Evolutionary conservation across 1,140 invertebrate species (phyloP), one percentile per base, ranked within the genome.

Genomic region (Drosophila micromelanica): DNA sequence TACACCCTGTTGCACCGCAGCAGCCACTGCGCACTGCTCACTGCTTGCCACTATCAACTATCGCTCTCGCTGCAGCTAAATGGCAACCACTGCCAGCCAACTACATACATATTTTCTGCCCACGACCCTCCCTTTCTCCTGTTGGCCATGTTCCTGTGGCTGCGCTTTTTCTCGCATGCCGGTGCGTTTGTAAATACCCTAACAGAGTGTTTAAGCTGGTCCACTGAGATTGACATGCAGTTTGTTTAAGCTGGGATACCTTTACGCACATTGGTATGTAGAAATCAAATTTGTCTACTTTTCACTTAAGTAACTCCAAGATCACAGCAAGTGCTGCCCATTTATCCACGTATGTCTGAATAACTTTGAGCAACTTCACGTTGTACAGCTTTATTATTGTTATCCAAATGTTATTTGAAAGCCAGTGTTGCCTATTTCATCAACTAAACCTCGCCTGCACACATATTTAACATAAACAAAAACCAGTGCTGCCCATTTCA

Each of bases 1-100:
- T 89, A 90, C 84, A 89, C 84, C 84, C 84, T 89, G 84, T 89
- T 89, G 84, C 84, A 79, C 80, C 73, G 62, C 48, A 60, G 35
- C 38, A 56, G 70, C 40, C 43, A 73, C 61, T 55, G 54, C 63
- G 54, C 68, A 70, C 67, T 55, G 54, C 63, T 59, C 68, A 70
- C 67, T 12, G 46, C 62, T 74, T 57, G 38, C 46, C 75, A 71
- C 79, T 46, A 73, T 69, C 72, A 61, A 74, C 57, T 70, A 69
- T 61, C 59, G 54, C 49, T 40, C 43, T 59, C 51, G 56, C 30
- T 27, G 35, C 54, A 17, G 23, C 48, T 55, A 57, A 60, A 51
- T 69, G 51, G 56, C 69, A 59, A 27, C 55, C 55, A 57, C 55
- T 57, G 55, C 55, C 46, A 52, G 54, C 52, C 69, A 49, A 84